Conservation (phyloP, 1,140 invertebrate genomes). For the Rhynchophorus ferrugineus region DNA sequence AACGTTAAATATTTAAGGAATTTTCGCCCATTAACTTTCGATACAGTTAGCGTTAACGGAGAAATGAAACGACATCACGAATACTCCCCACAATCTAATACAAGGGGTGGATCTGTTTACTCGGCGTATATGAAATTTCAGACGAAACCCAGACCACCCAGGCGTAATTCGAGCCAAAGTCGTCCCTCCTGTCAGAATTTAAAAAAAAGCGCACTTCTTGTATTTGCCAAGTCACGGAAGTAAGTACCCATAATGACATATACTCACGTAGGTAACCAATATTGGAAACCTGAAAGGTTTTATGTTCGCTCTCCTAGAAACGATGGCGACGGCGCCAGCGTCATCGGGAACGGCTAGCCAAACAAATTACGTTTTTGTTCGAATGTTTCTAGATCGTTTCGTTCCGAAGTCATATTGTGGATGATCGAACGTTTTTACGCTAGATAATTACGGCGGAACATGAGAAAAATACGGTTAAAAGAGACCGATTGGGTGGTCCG, state of each 20-base stretch:
- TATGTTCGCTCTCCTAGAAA: background rate
- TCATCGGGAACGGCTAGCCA: background rate
- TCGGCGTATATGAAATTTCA: slow-evolving; percentile 13
- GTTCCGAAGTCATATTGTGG: no score
- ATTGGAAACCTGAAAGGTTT: background rate
- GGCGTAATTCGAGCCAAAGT: slow-evolving; percentile 1
- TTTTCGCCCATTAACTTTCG: no score
- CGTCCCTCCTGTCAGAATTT: background rate
- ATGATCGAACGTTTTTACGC: no score
- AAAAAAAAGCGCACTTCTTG: slow-evolving; percentile 2
- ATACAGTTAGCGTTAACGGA: background rate
- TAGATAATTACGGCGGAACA: no score
- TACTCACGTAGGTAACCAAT: background rate
- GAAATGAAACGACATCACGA: background rate
- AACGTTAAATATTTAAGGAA: no score
- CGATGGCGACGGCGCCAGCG: background rate
- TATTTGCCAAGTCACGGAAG: background rate
- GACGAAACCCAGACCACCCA: slow-evolving; percentile 13
- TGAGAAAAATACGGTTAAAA: no score
- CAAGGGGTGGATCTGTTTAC: slow-evolving; percentile 12
- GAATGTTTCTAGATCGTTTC: no score
- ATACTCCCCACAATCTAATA: slow-evolving; percentile 1
- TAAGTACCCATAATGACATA: background rate
- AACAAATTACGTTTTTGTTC: no score
- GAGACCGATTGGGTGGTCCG: no score